Percentiles rank a stretch among this genome's conserved stretches.
Conservation (phyloP, 2,888 invertebrate species). For the Nudaria mundana region DNA sequence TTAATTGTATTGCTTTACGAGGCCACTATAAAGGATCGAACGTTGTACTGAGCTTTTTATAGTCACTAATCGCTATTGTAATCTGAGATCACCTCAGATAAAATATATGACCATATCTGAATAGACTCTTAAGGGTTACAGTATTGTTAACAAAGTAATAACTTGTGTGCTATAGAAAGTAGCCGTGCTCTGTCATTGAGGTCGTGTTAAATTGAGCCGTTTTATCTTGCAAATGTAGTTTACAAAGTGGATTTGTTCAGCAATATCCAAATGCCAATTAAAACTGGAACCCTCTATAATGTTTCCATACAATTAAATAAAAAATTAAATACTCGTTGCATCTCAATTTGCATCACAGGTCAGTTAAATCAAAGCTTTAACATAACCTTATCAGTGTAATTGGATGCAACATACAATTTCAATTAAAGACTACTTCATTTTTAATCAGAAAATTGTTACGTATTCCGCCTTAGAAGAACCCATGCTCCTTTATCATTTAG, state of each 20-base stretch:
- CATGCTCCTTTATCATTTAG: slow-evolving; percentile 32
- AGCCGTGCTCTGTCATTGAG: slow-evolving; percentile 32
- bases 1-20: slow-evolving; percentile 76
- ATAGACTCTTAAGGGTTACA: slow-evolving; percentile 24
- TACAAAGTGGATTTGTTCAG: neutral
- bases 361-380: slow-evolving; percentile 47
- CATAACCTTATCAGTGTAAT: slow-evolving; percentile 63
- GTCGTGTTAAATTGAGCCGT: slow-evolving; percentile 32
- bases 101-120: slow-evolving; percentile 42
- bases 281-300: neutral
- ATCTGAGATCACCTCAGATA: slow-evolving; percentile 46
- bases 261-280: neutral
- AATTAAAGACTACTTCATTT: slow-evolving; percentile 74
- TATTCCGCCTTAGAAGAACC: slow-evolving; percentile 55
- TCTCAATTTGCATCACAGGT: slow-evolving; percentile 49
- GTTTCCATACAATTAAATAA: neutral
- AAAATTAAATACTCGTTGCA: slow-evolving; percentile 32
- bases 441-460: slow-evolving; percentile 63
- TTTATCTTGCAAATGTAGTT: neutral
- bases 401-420: slow-evolving; percentile 77
- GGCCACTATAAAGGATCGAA: slow-evolving; percentile 62
- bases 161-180: slow-evolving; percentile 39
- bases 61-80: slow-evolving; percentile 66
- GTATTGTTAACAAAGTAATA: slow-evolving; percentile 37
- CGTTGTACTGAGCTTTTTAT: slow-evolving; percentile 55